These are phyloP conservation scores for Morpho deidamia DNA, from an alignment of 2,888 invertebrate species.

Conservation along the genomic window DNA sequence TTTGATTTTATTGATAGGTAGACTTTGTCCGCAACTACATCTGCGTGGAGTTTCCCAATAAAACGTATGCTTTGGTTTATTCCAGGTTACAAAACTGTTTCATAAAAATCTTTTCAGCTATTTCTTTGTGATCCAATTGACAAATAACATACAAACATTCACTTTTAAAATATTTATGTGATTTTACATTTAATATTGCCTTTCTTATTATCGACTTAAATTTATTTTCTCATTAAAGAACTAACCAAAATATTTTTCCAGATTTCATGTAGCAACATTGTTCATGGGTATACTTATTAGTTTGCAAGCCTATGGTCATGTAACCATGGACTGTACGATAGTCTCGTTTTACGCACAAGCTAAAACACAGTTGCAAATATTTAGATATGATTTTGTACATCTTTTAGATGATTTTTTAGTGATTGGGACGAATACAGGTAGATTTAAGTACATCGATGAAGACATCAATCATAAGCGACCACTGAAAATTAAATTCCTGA, in stretches of 20 bases:
- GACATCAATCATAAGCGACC: conserved; percentile 16
- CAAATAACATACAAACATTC: not conserved
- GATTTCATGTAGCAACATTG: conserved; percentile 43
- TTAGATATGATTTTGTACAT: conserved; percentile 51
- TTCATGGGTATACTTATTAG: conserved; percentile 47
- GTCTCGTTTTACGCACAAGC: conserved; percentile 55
- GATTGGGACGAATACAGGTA: not conserved
- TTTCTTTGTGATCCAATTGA: not conserved
- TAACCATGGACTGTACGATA: conserved; percentile 61
- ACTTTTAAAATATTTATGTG: not conserved
- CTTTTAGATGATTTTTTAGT: conserved; percentile 29
- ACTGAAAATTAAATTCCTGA: conserved; percentile 41
- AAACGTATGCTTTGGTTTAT: too few species aligned
- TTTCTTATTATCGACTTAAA: too few species aligned
- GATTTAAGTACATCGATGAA: conserved; percentile 11
- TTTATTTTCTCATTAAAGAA: too few species aligned
- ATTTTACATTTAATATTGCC: not conserved
- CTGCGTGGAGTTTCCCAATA: too few species aligned
- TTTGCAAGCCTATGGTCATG: conserved; percentile 53
- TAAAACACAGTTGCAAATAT: conserved; percentile 49
- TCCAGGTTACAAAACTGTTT: too few species aligned
- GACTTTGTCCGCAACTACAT: too few species aligned
- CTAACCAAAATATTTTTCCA: conserved; percentile 31
- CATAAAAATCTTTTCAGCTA: not conserved
- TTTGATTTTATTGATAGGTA: too few species aligned